phyloP scores from a whole-genome alignment of 2,113 vertebrate genomes.

The Xiphophorus couchianus region DNA sequence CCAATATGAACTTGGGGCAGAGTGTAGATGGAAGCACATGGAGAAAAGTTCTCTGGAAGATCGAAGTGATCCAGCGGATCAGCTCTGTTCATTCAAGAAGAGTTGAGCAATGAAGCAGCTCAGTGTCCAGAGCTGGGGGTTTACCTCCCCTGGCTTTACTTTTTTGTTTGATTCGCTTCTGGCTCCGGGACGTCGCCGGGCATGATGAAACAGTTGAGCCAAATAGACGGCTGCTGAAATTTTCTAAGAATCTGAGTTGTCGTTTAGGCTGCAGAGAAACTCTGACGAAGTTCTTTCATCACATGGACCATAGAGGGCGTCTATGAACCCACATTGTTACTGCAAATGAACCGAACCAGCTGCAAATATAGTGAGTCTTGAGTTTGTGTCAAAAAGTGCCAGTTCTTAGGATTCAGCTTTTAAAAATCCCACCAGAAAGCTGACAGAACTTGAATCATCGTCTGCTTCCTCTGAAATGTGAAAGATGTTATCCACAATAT shows the following conservation, averaged over 20 bases:
- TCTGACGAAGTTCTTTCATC: neutral
- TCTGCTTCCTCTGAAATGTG: neutral
- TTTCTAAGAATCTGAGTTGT: neutral
- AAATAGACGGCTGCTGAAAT: neutral
- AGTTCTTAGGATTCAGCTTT: neutral
- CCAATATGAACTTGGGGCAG: neutral
- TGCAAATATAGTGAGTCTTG: neutral
- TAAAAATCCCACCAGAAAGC: neutral
- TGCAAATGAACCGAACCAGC: neutral
- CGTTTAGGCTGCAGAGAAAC: conserved; percentile 3
- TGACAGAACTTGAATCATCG: neutral
- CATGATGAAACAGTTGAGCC: neutral
- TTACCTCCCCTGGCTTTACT: neutral
- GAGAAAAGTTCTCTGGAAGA: neutral
- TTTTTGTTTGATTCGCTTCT: neutral
- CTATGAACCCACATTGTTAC: neutral
- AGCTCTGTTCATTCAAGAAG: neutral
- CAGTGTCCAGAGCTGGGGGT: neutral
- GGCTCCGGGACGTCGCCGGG: neutral
- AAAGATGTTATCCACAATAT: neutral
- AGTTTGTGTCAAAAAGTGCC: no score
- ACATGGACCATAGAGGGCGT: neutral
- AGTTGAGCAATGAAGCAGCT: neutral
- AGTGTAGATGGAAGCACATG: neutral
- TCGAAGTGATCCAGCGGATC: neutral